Evolutionary conservation across 2,888 invertebrate genomes (phyloP).

Genomic region (Cybosia mesomella): DNA sequence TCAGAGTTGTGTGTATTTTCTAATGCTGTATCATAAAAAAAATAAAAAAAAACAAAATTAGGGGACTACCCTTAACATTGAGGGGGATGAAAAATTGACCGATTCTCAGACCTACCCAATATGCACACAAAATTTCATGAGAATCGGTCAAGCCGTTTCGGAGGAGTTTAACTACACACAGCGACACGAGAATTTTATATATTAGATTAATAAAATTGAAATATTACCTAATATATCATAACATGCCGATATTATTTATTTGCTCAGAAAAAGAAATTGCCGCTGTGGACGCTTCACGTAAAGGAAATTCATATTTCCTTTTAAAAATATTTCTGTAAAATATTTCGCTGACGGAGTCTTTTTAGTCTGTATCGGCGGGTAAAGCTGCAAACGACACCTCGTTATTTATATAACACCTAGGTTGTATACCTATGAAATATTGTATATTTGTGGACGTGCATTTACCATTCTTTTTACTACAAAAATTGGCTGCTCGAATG

Average conservation of each 20-base stretch:
- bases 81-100: too few relatives aligned
- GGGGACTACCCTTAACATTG: too few relatives aligned
- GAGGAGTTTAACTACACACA: too few relatives aligned
- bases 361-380: neutral
- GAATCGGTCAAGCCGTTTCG: too few relatives aligned
- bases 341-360: neutral
- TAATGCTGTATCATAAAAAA: too few relatives aligned
- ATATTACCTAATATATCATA: too few relatives aligned
- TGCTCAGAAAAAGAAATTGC: neutral
- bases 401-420: neutral
- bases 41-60: too few relatives aligned
- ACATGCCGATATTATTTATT: neutral
- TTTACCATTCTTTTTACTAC: neutral
- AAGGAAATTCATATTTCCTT: neutral
- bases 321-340: neutral
- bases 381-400: neutral
- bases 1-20: too few relatives aligned
- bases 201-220: too few relatives aligned
- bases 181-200: too few relatives aligned
- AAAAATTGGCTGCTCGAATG: neutral
- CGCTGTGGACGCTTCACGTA: neutral
- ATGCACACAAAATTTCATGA: too few relatives aligned
- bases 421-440: neutral
- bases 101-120: too few relatives aligned
- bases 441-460: neutral